A percentile compares a stretch with the other conserved stretches of the same genome.
phyloP scores from a whole-genome alignment of 2,113 vertebrate genomes.

The Ameiurus melas region DNA sequence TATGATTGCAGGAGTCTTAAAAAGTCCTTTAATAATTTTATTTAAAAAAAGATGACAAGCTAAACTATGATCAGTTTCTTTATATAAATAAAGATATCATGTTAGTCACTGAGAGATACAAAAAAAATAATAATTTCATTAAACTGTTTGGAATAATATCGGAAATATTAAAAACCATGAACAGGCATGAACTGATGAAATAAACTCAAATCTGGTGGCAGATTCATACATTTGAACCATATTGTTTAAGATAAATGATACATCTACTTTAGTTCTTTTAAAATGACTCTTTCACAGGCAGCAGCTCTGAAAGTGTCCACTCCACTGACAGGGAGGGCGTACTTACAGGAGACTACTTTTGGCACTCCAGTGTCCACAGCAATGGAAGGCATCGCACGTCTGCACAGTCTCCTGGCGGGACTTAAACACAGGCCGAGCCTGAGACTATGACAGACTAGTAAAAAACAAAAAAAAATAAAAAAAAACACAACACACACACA shows the following conservation, averaged over 20 bases:
- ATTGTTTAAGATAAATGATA: neutral
- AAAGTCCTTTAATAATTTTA: neutral
- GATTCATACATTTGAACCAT: neutral
- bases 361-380: constrained; percentile 80
- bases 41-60: neutral
- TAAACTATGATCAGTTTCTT: neutral
- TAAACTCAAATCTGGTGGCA: neutral
- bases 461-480: too few relatives aligned
- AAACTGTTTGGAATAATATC: neutral
- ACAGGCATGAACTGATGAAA: neutral
- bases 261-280: neutral
- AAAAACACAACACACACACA: too few relatives aligned
- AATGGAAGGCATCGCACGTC: constrained; percentile 83
- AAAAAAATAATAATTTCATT: neutral
- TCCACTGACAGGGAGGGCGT: constrained; percentile 83
- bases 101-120: neutral
- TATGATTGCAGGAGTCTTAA: neutral
- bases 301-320: constrained; percentile 79
- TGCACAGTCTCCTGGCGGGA: constrained; percentile 86
- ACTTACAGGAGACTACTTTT: constrained; percentile 74
- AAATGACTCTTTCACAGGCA: constrained; percentile 65
- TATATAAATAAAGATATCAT: neutral
- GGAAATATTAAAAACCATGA: neutral
- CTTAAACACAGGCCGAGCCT: constrained; percentile 82
- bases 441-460: constrained; percentile 80